Evolutionary conservation across 2,888 invertebrate genomes (phyloP).

Genomic region (Sinelater perroti): DNA sequence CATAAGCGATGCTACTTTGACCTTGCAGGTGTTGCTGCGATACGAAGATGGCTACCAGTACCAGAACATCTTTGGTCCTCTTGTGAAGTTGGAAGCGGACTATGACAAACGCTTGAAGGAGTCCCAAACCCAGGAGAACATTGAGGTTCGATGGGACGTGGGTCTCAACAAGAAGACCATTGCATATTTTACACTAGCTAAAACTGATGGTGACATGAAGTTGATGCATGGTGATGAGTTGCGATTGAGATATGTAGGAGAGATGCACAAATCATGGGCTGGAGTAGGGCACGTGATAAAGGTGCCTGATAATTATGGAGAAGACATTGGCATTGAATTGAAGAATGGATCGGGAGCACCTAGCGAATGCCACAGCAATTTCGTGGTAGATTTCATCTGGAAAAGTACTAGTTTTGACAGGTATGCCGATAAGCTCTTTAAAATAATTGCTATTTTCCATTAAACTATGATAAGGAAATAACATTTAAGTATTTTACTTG

Average conservation of each 20-base stretch:
- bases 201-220: slow-evolving; percentile 98
- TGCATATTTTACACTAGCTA: slow-evolving; percentile 96
- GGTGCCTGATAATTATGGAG: slow-evolving; percentile 94
- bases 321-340: slow-evolving; percentile 97
- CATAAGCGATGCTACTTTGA: slow-evolving; percentile 2
- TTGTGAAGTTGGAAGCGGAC: slow-evolving; percentile 97
- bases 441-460: too few species aligned
- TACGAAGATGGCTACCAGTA: slow-evolving; percentile 99
- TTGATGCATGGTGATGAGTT: slow-evolving; percentile 99
- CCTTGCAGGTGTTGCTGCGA: slow-evolving; percentile 63
- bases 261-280: slow-evolving; percentile 94
- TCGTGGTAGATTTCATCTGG: slow-evolving; percentile 99
- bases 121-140: slow-evolving; percentile 97
- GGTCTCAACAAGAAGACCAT: slow-evolving; percentile 98
- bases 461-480: too few species aligned
- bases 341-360: slow-evolving; percentile 93
- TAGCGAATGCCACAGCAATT: slow-evolving; percentile 92
- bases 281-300: slow-evolving; percentile 98
- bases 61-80: slow-evolving; percentile 96
- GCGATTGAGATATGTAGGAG: slow-evolving; percentile 90
- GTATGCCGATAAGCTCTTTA: too few species aligned
- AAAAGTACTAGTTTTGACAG: slow-evolving; percentile 98
- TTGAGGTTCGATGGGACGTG: slow-evolving; percentile 98
- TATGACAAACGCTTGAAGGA: slow-evolving; percentile 98
- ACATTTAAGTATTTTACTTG: too few species aligned